Conservation (phyloP, 2,888 invertebrate species). For the Brachypalpus laphriformis region DNA sequence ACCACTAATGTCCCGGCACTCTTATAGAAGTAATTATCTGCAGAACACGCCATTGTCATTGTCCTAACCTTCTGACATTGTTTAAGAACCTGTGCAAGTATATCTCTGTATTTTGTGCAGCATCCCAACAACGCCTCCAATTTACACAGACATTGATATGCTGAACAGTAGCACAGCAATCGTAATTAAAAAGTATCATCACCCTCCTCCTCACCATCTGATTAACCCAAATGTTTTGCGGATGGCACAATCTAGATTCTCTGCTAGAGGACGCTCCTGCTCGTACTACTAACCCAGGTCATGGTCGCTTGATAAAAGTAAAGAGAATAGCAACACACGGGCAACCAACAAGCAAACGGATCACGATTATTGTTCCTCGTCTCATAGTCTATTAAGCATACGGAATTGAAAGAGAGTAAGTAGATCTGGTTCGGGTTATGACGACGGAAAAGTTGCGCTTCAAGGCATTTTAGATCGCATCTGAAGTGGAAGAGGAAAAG, state of each 20-base stretch:
- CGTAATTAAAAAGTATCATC: constrained; percentile 38
- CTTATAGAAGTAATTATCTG: not conserved
- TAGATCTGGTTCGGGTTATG: constrained; percentile 55
- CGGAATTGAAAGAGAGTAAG: constrained; percentile 31
- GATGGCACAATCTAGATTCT: constrained; percentile 12
- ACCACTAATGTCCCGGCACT: not conserved
- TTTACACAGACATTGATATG: not conserved
- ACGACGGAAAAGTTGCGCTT: constrained; percentile 1
- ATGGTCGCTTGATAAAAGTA: constrained; percentile 37
- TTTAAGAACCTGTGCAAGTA: not conserved
- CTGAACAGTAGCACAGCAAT: constrained; percentile 17
- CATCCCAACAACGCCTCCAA: not conserved
- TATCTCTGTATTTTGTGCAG: not conserved
- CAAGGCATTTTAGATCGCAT: constrained; percentile 8
- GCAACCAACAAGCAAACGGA: constrained; percentile 41
- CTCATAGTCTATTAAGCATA: constrained; percentile 17
- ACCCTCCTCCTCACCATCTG: not conserved
- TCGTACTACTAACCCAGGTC: constrained; percentile 14
- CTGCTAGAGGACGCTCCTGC: not conserved
- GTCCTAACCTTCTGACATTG: not conserved
- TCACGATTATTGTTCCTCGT: constrained; percentile 56
- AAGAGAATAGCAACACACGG: constrained; percentile 7
- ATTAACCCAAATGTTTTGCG: constrained; percentile 29
- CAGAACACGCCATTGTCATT: not conserved
- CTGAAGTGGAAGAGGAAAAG: not conserved